These are phyloP conservation scores for Coreoperca whiteheadi DNA, from an alignment of 2,113 vertebrate species.

Conservation along the genomic window DNA sequence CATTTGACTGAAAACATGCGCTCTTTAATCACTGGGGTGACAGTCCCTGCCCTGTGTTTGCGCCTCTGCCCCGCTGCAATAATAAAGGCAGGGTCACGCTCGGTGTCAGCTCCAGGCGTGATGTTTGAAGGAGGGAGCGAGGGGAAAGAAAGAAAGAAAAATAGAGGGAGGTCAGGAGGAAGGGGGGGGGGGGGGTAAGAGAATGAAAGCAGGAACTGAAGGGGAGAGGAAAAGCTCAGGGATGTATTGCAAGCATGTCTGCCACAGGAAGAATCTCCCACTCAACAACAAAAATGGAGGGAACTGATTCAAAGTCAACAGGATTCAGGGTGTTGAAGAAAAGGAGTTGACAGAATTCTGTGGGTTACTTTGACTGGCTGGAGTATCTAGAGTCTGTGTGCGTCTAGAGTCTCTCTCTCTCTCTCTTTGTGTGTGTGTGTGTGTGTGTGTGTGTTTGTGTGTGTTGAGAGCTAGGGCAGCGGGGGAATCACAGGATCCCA, in stretches of 20 bases:
- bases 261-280: conserved; percentile 34
- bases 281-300: conserved; percentile 26
- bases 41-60: conserved; percentile 77
- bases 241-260: conserved; percentile 28
- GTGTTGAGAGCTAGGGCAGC: conserved; percentile 40
- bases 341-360: conserved; percentile 31
- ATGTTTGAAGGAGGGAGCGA: conserved; percentile 68
- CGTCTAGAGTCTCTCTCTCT: neutral
- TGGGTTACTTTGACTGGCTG: conserved; percentile 13
- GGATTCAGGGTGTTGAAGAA: conserved; percentile 31
- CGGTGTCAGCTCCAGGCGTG: conserved; percentile 76
- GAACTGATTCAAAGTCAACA: conserved; percentile 53
- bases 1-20: conserved; percentile 81
- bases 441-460: conserved; percentile 34
- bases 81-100: conserved; percentile 84
- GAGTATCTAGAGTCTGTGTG: conserved; percentile 9
- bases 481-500: conserved; percentile 71
- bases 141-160: conserved; percentile 37
- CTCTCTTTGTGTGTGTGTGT: neutral
- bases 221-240: conserved; percentile 38
- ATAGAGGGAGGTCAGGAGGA: neutral
- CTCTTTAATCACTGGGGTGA: conserved; percentile 83
- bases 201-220: conserved; percentile 40
- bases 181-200: neutral
- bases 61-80: conserved; percentile 74